These are phyloP conservation scores for Neostethus bicornis DNA, from an alignment of 2,797 vertebrate genomes.

Conservation along the genomic window DNA sequence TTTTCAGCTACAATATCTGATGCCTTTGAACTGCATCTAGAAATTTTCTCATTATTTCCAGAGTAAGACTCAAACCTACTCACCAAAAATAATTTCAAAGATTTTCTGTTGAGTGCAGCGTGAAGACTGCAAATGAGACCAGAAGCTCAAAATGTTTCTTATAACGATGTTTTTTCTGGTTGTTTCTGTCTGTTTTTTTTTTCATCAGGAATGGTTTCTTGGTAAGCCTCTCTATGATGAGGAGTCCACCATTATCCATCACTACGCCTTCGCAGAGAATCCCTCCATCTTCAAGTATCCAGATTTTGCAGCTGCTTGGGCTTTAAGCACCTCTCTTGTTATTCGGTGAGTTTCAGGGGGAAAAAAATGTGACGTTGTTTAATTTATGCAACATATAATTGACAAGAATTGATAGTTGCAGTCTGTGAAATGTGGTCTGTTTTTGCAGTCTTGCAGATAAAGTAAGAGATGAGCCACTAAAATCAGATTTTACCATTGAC, in stretches of 20 bases:
- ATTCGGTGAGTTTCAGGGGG: conserved; percentile 82
- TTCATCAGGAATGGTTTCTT: conserved; percentile 92
- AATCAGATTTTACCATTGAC: conserved; percentile 97
- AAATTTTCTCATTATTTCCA: conserved; percentile 38
- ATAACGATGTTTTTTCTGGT: conserved; percentile 5
- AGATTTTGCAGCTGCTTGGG: conserved; percentile 95
- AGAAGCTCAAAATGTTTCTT: conserved; percentile 10
- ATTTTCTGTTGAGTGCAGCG: conserved; percentile 19
- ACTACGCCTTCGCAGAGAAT: conserved; percentile 97
- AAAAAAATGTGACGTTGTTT: conserved; percentile 1
- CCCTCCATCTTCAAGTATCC: conserved; percentile 92
- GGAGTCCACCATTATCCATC: conserved; percentile 98
- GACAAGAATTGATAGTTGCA: not conserved
- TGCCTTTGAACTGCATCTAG: conserved; percentile 26
- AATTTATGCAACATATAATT: not conserved
- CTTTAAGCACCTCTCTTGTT: conserved; percentile 89
- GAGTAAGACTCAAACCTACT: conserved; percentile 17
- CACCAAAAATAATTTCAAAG: conserved; percentile 30
- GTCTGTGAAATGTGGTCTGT: conserved; percentile 10
- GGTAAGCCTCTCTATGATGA: conserved; percentile 91
- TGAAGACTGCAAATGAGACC: conserved; percentile 26
- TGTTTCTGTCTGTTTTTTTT: not conserved
- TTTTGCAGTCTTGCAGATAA: conserved; percentile 86
- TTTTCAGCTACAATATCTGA: conserved; percentile 16
- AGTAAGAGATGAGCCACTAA: conserved; percentile 88